Base-by-base conservation (phyloP, 2,113 vertebrate genomes). In the Cepphus grylle region DNA sequence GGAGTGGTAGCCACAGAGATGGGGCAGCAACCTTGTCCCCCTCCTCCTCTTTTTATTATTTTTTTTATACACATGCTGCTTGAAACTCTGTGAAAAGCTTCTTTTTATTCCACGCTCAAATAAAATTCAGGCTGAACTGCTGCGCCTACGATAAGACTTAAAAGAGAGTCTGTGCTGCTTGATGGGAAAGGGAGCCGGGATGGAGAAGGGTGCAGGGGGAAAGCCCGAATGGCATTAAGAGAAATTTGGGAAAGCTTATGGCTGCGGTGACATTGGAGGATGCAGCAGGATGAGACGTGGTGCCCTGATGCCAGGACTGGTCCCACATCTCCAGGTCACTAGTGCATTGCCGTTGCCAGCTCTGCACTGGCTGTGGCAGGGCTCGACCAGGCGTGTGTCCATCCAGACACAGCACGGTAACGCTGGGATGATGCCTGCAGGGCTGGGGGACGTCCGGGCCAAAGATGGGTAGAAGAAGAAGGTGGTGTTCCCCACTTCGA, bases 21-120 rank as follows among this genome's bases (percentile, higher is more conserved):
- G 7, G 43, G 45, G 55, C 86, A 85, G 42, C 36, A 73, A 21
- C 29, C 58, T 71, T 22, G 8, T 56, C 80, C 69, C 70, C n/a
- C 30, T 77, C 63, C n/a, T 55, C 5, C 4, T 69, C 63, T 27
- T 80, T 34, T 30, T 49, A 25, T 40, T 43, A 8, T 40, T 34
- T 8, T 40, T 79, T 72, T 58, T 49, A 77, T 6, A 5, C 45
- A 26, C 12, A 4, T 4, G 26, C 25, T 8, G 38, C 73, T 61
- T 56, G 32, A 80, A 90, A 34, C 40, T 30, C 45, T 15, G 42
- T 88, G 89, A 83, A 94, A 97, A 96, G 86, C 59, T 81, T 20
- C 59, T 88, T 89, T 96, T 66, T 56, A 61, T 66, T 93, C 49
- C 1, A 1, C 0, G 0, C 19, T 58, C 8, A 1, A 61, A 77